phyloP scores from a whole-genome alignment of 2,113 vertebrate species.

The Saimiri boliviensis region DNA sequence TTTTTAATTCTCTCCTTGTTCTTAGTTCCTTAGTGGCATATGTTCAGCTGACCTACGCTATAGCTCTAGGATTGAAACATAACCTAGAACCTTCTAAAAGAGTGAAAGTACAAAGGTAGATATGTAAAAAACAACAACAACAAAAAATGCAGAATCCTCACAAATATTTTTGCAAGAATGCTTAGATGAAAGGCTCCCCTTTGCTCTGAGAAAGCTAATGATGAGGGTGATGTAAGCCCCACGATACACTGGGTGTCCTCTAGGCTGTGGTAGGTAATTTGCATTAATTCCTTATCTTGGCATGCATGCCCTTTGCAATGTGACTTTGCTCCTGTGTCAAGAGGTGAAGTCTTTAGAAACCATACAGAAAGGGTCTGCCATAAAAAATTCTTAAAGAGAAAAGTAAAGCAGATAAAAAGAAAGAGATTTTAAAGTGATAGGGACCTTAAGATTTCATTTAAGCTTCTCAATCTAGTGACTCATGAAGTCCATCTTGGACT shows the following conservation, averaged over 20 bases:
- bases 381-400: background rate
- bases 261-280: background rate
- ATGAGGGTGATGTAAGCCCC: background rate
- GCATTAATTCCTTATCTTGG: background rate
- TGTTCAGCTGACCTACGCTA: background rate
- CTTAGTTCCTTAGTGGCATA: background rate
- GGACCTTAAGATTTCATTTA: background rate
- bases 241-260: background rate
- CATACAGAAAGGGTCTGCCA: background rate
- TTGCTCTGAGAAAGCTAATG: background rate
- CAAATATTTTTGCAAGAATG: background rate
- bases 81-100: background rate
- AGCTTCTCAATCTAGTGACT: background rate
- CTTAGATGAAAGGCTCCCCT: background rate
- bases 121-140: background rate
- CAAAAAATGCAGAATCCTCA: background rate
- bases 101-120: background rate
- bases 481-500: background rate
- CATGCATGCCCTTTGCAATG: background rate
- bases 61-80: background rate
- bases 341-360: background rate
- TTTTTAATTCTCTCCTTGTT: background rate
- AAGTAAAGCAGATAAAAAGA: background rate
- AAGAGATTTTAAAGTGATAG: background rate
- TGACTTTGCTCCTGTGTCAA: background rate